Evolutionary conservation across 2,797 vertebrate species (phyloP), one percentile per base, ranked within the genome.

Genomic region (Amazonetta brasiliensis): DNA sequence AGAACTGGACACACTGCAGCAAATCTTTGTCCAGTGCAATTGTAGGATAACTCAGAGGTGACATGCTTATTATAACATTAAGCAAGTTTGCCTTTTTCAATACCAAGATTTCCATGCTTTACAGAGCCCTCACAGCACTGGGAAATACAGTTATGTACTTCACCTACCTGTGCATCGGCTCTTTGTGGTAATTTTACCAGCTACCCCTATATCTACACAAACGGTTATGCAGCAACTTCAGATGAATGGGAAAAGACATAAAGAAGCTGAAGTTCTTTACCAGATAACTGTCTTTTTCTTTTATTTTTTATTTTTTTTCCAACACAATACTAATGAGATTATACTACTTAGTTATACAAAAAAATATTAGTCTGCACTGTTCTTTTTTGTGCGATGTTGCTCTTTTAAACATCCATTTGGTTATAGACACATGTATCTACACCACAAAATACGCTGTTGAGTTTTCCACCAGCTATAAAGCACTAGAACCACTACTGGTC

Each of bases 201-300:
- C 55, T 78, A 22, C 37, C 69, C 23, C 22, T 9, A 59, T 68
- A 28, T 50, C 69, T 69, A 25, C 41, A 66, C 55, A 78, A 78
- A 52, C 5, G 2, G 28, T 55, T 14, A 26, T 1, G 3, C 9
- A 30, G 54, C 25, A 78, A 30, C 9, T 73, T 46, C 33, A 78
- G 31, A 9, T 52, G 39, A 90, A 83, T 22, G 19, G 16, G 12
- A 79, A 74, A 56, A 83, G 3, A 30, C 28, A 52, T 19, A 9
- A 89, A 25, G 43, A 67, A 79, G 16, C 9, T 59, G 9, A 75
- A 73, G 8, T 18, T 78, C 28, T 58, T 87, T n/a, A 64, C 28
- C 39, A 1, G 1, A n/a, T 4, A 59, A 43, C 8, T 3, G 1
- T 31, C 7, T 33, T 43, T 84, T 46, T 46, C 9, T 48, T 48